Conservation (phyloP, 2,797 vertebrate species). For the Manis crassicaudata region DNA sequence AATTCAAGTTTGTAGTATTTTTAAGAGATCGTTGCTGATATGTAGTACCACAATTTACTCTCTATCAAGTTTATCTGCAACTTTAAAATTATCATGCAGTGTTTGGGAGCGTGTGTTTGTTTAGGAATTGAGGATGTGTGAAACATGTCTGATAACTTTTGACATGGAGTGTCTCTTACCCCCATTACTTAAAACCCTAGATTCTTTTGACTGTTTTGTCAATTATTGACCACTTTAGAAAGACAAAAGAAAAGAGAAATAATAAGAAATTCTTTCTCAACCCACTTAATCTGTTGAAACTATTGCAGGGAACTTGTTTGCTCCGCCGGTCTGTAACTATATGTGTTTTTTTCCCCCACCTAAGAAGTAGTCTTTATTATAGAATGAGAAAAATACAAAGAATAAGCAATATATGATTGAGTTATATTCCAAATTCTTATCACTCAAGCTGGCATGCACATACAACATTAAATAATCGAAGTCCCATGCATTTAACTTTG, state of each 20-base stretch:
- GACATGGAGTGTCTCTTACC: background rate
- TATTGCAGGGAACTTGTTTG: background rate
- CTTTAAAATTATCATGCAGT: background rate
- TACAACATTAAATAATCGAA: background rate
- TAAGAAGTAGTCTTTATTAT: conserved; percentile 6
- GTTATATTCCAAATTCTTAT: background rate
- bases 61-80: background rate
- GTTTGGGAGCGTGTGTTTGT: background rate
- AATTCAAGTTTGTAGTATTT: background rate
- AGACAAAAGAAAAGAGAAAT: background rate
- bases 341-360: background rate
- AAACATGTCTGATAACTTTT: background rate
- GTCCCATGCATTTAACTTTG: background rate
- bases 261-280: background rate
- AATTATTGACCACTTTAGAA: conserved; percentile 32
- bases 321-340: background rate
- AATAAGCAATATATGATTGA: background rate
- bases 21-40: background rate
- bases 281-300: background rate
- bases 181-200: background rate
- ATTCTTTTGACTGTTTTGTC: background rate
- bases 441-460: background rate
- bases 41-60: background rate
- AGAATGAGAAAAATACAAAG: conserved; percentile 9
- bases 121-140: background rate